Conservation (phyloP, 2,888 invertebrate species). For the Spisula subtruncata region DNA sequence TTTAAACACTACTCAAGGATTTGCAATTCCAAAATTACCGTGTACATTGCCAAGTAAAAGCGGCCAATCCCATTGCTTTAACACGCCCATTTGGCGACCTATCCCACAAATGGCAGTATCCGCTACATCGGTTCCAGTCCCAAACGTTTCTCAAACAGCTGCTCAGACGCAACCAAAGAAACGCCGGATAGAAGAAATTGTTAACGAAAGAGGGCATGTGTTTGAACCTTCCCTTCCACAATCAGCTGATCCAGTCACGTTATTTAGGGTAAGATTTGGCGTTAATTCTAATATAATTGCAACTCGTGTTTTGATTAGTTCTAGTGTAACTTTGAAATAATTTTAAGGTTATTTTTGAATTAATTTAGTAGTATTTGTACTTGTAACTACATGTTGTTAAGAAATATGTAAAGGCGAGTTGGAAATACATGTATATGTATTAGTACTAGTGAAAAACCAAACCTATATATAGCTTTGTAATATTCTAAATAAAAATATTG, state of each 20-base stretch:
- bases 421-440: no score
- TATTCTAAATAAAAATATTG: neutral
- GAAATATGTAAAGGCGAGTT: no score
- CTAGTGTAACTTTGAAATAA: no score
- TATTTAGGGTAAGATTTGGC: neutral
- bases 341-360: no score
- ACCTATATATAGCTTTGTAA: neutral
- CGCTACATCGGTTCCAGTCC: neutral
- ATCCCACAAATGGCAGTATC: slow-evolving; percentile 55
- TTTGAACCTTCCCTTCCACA: neutral
- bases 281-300: neutral
- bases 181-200: neutral
- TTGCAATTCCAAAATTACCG: slow-evolving; percentile 18
- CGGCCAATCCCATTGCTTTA: neutral
- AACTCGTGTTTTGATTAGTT: neutral
- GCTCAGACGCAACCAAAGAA: neutral
- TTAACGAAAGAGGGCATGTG: neutral
- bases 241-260: neutral
- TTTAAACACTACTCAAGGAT: neutral
- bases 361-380: neutral
- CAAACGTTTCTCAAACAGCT: neutral
- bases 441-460: no score
- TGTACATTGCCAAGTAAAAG: neutral
- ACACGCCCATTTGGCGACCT: slow-evolving; percentile 53
- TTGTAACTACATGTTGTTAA: no score